phyloP scores from a whole-genome alignment of 2,888 invertebrate species.

The Athrips mouffetella region DNA sequence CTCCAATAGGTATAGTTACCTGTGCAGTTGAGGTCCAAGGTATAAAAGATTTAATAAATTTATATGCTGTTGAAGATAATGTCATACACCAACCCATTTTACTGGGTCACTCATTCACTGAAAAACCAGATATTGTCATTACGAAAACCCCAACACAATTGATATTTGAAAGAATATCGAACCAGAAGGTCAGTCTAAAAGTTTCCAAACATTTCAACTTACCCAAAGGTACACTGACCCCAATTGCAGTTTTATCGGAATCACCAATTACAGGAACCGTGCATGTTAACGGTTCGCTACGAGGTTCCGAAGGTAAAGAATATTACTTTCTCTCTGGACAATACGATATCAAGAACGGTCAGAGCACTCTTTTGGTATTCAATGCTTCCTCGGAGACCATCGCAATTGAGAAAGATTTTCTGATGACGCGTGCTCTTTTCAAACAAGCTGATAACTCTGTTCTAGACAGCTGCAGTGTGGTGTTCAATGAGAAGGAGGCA shows the following conservation, averaged over 20 bases:
- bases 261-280: not conserved
- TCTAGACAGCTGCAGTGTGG: too few relatives aligned
- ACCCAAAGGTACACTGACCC: not conserved
- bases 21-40: not conserved
- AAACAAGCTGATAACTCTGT: too few relatives aligned
- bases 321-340: slow-evolving; percentile 17
- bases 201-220: not conserved
- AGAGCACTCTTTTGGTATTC: not conserved
- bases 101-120: slow-evolving; percentile 8
- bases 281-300: slow-evolving; percentile 3
- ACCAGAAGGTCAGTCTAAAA: not conserved
- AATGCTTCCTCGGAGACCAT: not conserved
- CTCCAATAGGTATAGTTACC: slow-evolving; percentile 6
- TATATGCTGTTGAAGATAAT: not conserved
- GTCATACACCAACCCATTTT: slow-evolving; percentile 4
- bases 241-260: not conserved
- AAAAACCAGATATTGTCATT: slow-evolving; percentile 8
- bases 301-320: slow-evolving; percentile 3
- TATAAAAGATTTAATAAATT: slow-evolving; percentile 3
- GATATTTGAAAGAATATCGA: not conserved
- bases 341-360: slow-evolving; percentile 7
- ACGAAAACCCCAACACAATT: not conserved
- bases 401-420: not conserved
- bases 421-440: not conserved
- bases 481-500: slow-evolving; percentile 1